Conservation (phyloP, 2,113 vertebrate species). For the Pelecanus crispus region DNA sequence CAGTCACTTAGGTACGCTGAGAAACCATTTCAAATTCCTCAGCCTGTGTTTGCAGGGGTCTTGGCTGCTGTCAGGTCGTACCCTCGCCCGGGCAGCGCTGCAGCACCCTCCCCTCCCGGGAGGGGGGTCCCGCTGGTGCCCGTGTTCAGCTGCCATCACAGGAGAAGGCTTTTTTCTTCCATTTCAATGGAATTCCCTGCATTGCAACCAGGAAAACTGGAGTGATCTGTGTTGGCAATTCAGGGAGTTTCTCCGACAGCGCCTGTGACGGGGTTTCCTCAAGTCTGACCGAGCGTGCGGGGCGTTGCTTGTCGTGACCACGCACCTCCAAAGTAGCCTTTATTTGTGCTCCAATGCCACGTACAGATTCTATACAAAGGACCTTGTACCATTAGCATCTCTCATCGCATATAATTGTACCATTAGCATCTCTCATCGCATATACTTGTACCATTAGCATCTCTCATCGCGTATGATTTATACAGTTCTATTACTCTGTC, state of each 20-base stretch:
- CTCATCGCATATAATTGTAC: no score
- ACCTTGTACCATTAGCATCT: no score
- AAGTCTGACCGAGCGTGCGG: rapidly evolving
- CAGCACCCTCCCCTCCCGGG: background rate
- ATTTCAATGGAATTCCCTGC: background rate
- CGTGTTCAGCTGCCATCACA: background rate
- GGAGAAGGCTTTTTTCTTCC: background rate
- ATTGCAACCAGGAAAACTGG: background rate
- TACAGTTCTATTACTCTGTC: background rate
- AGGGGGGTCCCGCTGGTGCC: background rate
- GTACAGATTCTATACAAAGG: background rate
- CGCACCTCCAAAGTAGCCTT: no score
- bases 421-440: no score
- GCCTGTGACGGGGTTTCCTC: background rate
- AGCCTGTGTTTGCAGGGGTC: background rate
- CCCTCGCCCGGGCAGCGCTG: no score
- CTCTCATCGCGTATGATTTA: no score
- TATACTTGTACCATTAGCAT: no score
- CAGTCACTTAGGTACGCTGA: rapidly evolving
- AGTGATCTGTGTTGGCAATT: no score
- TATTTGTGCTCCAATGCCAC: rapidly evolving
- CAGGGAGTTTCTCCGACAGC: background rate
- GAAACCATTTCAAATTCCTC: background rate
- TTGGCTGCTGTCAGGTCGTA: no score
- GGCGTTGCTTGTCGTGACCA: no score